These are phyloP conservation scores for Catagonus wagneri DNA, from an alignment of 2,113 vertebrate genomes.

Conservation along the genomic window DNA sequence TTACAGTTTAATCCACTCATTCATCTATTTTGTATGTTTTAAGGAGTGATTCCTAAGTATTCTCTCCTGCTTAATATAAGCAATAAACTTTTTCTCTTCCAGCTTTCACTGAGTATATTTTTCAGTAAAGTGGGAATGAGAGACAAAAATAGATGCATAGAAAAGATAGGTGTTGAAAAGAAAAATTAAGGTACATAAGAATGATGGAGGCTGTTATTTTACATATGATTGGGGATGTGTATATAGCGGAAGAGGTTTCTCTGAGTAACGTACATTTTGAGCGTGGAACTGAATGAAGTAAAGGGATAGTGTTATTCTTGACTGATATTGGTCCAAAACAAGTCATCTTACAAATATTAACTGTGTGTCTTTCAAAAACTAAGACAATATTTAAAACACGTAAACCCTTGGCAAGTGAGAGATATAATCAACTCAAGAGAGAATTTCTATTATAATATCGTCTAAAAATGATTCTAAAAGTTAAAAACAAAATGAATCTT, in stretches of 20 bases:
- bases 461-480: slow-evolving; percentile 18
- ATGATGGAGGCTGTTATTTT: not conserved
- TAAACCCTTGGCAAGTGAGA: not conserved
- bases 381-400: slow-evolving; percentile 6
- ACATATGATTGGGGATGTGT: not conserved
- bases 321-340: not conserved
- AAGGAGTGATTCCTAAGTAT: not conserved
- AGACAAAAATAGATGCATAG: not conserved
- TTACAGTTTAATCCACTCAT: not conserved
- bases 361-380: not conserved
- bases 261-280: not conserved
- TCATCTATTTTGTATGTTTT: not conserved
- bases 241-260: not conserved
- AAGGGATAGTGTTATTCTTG: not conserved
- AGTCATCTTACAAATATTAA: not conserved
- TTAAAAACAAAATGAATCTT: slow-evolving; percentile 26
- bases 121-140: not conserved
- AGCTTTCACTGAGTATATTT: not conserved
- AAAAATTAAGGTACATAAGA: not conserved
- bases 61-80: not conserved
- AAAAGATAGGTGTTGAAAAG: not conserved
- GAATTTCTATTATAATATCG: not conserved
- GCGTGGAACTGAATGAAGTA: not conserved
- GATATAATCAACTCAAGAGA: not conserved
- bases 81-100: not conserved